phyloP scores from a whole-genome alignment of 1,140 invertebrate genomes.

The Sogatella furcifera region DNA sequence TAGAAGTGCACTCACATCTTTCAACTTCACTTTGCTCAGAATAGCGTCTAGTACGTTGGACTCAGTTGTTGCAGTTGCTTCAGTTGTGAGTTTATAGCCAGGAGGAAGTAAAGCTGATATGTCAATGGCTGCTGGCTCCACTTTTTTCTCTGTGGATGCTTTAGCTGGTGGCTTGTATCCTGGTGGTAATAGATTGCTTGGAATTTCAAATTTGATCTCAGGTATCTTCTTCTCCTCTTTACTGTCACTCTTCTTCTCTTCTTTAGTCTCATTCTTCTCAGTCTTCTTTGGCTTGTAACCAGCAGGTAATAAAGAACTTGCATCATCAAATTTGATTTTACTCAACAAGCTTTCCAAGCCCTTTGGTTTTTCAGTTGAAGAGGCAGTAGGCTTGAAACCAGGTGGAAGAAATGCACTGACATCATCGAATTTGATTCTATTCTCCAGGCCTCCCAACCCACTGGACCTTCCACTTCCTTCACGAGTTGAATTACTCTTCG shows the following conservation, averaged over 20 bases:
- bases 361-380: conserved; percentile 23
- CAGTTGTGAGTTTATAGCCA: conserved; percentile 37
- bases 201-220: conserved; percentile 23
- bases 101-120: conserved; percentile 46
- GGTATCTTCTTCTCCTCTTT: conserved; percentile 5
- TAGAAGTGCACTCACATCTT: conserved; percentile 42
- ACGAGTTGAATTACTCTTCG: conserved; percentile 7
- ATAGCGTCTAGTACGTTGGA: conserved; percentile 15
- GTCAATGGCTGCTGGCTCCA: conserved; percentile 43
- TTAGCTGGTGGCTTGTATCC: conserved; percentile 40
- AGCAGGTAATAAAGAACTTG: conserved; percentile 29
- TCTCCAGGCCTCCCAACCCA: conserved; percentile 13
- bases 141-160: conserved; percentile 28
- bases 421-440: conserved; percentile 41
- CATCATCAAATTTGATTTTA: conserved; percentile 30
- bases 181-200: conserved; percentile 35
- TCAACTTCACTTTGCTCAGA: conserved; percentile 38
- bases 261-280: conserved; percentile 2
- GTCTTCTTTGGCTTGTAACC: conserved; percentile 25
- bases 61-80: conserved; percentile 17
- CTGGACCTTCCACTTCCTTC: conserved; percentile 15
- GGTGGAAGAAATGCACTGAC: conserved; percentile 51
- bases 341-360: conserved; percentile 19
- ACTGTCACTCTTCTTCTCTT: conserved; percentile 8
- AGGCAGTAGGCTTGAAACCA: conserved; percentile 44